These are phyloP conservation scores for Seira ritae DNA, from an alignment of 2,888 invertebrate species.

Conservation along the genomic window DNA sequence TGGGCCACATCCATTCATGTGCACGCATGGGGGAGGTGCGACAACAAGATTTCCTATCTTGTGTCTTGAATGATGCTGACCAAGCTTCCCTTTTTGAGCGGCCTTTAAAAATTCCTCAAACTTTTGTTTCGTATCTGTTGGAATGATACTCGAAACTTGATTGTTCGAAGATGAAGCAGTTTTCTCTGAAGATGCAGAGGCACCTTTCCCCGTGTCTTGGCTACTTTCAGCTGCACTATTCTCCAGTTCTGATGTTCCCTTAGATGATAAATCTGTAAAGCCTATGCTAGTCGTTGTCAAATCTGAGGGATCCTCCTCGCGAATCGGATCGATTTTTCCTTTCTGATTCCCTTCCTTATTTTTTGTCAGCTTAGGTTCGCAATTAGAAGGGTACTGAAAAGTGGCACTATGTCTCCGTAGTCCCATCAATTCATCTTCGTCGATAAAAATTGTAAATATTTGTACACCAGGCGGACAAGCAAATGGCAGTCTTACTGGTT, in stretches of 20 bases:
- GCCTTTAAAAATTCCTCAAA: constrained; percentile 50
- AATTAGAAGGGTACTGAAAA: constrained; percentile 63
- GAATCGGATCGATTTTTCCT: constrained; percentile 65
- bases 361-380: constrained; percentile 46
- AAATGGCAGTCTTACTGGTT: constrained; percentile 81
- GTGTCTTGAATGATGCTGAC: background rate
- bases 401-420: constrained; percentile 60
- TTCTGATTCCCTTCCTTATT: constrained; percentile 57
- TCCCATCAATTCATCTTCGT: constrained; percentile 78
- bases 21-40: constrained; percentile 58
- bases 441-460: constrained; percentile 86
- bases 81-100: background rate
- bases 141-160: background rate
- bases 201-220: constrained; percentile 14
- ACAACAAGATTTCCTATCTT: constrained; percentile 20
- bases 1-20: constrained; percentile 63
- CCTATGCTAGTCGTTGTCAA: constrained; percentile 52
- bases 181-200: constrained; percentile 22
- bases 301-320: constrained; percentile 67
- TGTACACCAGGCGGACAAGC: constrained; percentile 89
- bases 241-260: constrained; percentile 35
- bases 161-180: background rate
- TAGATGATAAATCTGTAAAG: constrained; percentile 44
- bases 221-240: constrained; percentile 17
- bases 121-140: constrained; percentile 32